These are phyloP conservation scores for Typhlomys cinereus DNA, from an alignment of 2,113 vertebrate genomes.

Conservation along the genomic window DNA sequence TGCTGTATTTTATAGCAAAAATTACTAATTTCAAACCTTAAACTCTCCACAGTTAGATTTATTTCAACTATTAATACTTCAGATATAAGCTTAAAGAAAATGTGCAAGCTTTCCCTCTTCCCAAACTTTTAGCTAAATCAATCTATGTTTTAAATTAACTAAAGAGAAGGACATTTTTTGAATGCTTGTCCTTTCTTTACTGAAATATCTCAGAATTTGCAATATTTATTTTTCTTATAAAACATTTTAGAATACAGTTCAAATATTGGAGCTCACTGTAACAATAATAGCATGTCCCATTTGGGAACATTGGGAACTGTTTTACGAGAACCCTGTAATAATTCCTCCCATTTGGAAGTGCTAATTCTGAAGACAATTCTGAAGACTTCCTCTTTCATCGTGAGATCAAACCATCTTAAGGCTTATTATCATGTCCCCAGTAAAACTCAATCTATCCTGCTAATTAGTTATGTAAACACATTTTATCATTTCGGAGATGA, in stretches of 20 bases:
- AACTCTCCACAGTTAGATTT: neutral
- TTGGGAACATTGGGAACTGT: constrained; percentile 61
- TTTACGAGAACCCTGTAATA: constrained; percentile 64
- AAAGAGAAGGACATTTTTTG: neutral
- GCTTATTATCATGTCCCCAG: constrained; percentile 78
- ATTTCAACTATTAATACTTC: neutral
- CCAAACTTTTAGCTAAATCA: constrained; percentile 33
- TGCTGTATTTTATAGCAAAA: constrained; percentile 26
- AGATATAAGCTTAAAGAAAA: neutral
- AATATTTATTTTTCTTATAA: constrained; percentile 70
- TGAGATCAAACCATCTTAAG: constrained; percentile 80
- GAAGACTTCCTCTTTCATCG: constrained; percentile 80
- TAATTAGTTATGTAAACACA: constrained; percentile 86
- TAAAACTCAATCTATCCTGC: constrained; percentile 81
- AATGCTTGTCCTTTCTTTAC: neutral
- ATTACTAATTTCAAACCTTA: constrained; percentile 27
- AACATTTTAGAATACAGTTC: constrained; percentile 42
- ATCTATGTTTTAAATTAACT: constrained; percentile 20
- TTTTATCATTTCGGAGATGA: constrained; percentile 78
- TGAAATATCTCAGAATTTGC: constrained; percentile 49
- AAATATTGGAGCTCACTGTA: constrained; percentile 28
- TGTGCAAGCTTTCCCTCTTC: neutral
- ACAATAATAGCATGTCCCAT: constrained; percentile 15
- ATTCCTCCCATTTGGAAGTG: constrained; percentile 73
- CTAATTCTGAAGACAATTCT: constrained; percentile 75